Base-by-base conservation (phyloP, 30 jellyfish, hydroid and myxozoan genomes). In the Hydractinia symbiolongicarpus region DNA sequence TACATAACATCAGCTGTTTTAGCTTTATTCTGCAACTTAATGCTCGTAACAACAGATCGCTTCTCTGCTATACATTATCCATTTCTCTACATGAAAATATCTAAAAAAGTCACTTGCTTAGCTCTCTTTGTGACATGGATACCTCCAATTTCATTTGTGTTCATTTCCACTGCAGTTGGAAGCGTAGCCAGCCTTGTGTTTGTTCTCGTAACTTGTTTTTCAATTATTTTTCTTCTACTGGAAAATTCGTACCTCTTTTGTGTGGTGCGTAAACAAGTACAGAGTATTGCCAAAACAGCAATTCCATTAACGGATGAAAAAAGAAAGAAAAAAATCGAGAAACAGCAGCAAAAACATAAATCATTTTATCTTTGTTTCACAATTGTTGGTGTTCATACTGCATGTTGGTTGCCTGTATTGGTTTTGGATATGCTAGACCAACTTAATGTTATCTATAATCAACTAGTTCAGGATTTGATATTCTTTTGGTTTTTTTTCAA, bases 371-470 rank as follows among this genome's bases (percentile, higher is more conserved):
- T 8, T 13, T 64, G 6, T 51, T 64, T 64, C 40, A 6, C 40
- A n/a, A 64, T 64, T 6, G 74, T 64, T 2, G 6, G 74, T n/a
- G 17, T 51, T 15, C 74, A 64, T 64, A 51, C 40, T 13, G 40
- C 17, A 64, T 64, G 74, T 64, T 64, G 74, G 74, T 64, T 64
- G 40, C 74, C 74, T 7, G 74, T 51, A 44, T 51, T 64, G 19
- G 17, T 64, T n/a, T n/a, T 51, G 40, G 40, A 64, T 51, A 64
- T 64, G 4, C 40, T 64, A 51, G 40, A 64, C 40, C 19, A 64
- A 6, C 52, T n/a, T 51, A 4, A 64, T 44, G 17, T 64, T n/a
- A 1, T 6, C 74, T 51, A 64, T 51, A 64, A 64, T n/a, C 52
- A n/a, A 51, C 52, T 51, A 7, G 74, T 64, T 64, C 74, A 64